Percentiles rank a stretch among this genome's conserved stretches.
Evolutionary conservation across 1,140 invertebrate genomes (phyloP).

Genomic region (Streblospio benedicti): DNA sequence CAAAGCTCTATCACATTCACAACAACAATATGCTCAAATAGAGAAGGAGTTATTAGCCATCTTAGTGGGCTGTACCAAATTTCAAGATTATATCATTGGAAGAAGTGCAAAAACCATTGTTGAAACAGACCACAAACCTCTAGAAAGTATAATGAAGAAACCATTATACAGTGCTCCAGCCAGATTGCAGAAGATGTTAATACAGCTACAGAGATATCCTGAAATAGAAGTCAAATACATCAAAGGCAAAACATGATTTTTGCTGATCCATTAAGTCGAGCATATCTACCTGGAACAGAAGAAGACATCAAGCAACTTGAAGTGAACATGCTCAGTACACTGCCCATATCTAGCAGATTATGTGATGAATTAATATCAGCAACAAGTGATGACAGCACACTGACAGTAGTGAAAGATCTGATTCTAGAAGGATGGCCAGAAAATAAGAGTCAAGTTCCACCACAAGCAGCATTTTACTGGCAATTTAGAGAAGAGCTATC

Average conservation of each 20-base stretch:
- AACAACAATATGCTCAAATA: conserved; percentile 48
- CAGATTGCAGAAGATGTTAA: conserved; percentile 45
- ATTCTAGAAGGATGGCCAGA: conserved; percentile 13
- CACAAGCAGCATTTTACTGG: conserved; percentile 10
- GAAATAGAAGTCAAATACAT: conserved; percentile 43
- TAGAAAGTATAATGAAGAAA: conserved; percentile 44
- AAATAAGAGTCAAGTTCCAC: too few relatives aligned
- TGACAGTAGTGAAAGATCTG: background rate
- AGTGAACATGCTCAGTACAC: background rate
- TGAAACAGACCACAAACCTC: conserved; percentile 39
- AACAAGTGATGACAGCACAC: background rate
- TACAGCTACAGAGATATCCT: conserved; percentile 45
- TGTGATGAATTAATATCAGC: background rate
- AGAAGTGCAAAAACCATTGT: conserved; percentile 18
- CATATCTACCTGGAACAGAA: too few relatives aligned
- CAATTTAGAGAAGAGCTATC: conserved; percentile 21
- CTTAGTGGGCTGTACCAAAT: conserved; percentile 43
- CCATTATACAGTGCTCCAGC: conserved; percentile 36
- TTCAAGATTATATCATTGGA: conserved; percentile 42
- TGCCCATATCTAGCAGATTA: background rate
- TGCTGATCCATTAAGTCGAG: conserved; percentile 29
- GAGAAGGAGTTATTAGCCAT: conserved; percentile 50
- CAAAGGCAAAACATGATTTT: conserved; percentile 40
- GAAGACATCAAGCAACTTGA: background rate
- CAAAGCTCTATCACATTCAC: conserved; percentile 36